These are phyloP conservation scores for Apis cerana DNA, from an alignment of 1,140 invertebrate species.

Conservation along the genomic window DNA sequence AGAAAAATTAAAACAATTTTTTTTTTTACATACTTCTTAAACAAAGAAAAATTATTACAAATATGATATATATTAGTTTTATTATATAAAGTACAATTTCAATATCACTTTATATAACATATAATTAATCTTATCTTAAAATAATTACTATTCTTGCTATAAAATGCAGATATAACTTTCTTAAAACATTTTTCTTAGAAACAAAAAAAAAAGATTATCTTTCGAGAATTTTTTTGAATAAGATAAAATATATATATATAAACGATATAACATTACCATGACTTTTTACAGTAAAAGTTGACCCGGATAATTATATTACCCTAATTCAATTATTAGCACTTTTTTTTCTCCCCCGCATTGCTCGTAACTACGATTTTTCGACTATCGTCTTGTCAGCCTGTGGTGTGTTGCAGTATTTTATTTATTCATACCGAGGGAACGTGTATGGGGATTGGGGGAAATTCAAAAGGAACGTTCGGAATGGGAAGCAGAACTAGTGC, in stretches of 20 bases:
- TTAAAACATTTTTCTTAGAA: not conserved
- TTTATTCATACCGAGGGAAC: constrained; percentile 77
- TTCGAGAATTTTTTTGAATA: no score
- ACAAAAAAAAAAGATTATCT: not conserved
- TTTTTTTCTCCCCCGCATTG: not conserved
- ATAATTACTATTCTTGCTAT: no score
- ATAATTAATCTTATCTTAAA: no score
- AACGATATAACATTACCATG: no score
- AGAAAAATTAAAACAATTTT: not conserved
- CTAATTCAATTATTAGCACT: not conserved
- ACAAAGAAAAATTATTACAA: no score
- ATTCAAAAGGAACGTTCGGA: constrained; percentile 71
- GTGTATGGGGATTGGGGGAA: constrained; percentile 69
- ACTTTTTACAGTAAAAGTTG: not conserved
- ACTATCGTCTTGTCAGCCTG: constrained; percentile 10
- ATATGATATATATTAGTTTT: no score
- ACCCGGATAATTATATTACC: not conserved
- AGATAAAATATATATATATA: no score
- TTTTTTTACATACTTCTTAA: not conserved
- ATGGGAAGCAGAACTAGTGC: constrained; percentile 64
- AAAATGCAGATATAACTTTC: no score
- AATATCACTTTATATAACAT: no score
- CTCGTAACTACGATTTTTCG: constrained; percentile 2
- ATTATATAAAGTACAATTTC: no score
- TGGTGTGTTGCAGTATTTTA: constrained; percentile 71